Percentiles rank a stretch among this genome's conserved stretches.
phyloP scores from a whole-genome alignment of 2,888 invertebrate genomes.

The Philaethria dido region DNA sequence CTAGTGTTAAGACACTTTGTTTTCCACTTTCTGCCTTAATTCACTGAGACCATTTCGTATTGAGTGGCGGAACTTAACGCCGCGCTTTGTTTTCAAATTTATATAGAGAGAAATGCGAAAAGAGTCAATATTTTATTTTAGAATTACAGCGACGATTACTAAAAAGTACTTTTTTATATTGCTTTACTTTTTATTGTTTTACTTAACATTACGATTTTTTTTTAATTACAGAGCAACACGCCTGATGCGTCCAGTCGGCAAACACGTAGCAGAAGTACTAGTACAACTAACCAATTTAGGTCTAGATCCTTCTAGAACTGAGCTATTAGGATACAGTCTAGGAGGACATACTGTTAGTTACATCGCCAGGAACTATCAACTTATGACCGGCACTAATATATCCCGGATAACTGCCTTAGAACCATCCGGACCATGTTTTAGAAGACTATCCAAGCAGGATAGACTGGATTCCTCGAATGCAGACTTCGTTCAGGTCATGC shows the following conservation, averaged over 20 bases:
- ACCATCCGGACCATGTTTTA: slow-evolving; percentile 76
- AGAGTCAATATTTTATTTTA: no score
- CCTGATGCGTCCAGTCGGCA: slow-evolving; percentile 78
- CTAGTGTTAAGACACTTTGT: no score
- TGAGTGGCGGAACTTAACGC: no score
- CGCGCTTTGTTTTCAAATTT: no score
- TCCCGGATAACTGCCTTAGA: slow-evolving; percentile 72
- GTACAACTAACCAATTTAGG: slow-evolving; percentile 62
- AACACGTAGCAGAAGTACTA: slow-evolving; percentile 70
- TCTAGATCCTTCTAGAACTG: slow-evolving; percentile 64
- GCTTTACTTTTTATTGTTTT: neutral
- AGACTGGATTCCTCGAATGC: slow-evolving; percentile 67
- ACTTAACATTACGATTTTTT: neutral
- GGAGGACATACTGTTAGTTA: slow-evolving; percentile 73
- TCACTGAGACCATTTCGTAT: no score
- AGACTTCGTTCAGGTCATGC: slow-evolving; percentile 73
- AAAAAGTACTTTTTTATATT: no score
- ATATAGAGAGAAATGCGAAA: no score
- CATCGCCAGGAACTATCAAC: slow-evolving; percentile 67
- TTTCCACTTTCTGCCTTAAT: no score
- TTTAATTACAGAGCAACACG: slow-evolving; percentile 65
- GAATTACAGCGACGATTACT: no score
- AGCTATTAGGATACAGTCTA: slow-evolving; percentile 73
- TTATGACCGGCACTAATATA: slow-evolving; percentile 64
- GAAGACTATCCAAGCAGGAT: slow-evolving; percentile 57